These are phyloP conservation scores for Aphelinus atriplicis DNA, from an alignment of 1,140 invertebrate species.

Conservation along the genomic window DNA sequence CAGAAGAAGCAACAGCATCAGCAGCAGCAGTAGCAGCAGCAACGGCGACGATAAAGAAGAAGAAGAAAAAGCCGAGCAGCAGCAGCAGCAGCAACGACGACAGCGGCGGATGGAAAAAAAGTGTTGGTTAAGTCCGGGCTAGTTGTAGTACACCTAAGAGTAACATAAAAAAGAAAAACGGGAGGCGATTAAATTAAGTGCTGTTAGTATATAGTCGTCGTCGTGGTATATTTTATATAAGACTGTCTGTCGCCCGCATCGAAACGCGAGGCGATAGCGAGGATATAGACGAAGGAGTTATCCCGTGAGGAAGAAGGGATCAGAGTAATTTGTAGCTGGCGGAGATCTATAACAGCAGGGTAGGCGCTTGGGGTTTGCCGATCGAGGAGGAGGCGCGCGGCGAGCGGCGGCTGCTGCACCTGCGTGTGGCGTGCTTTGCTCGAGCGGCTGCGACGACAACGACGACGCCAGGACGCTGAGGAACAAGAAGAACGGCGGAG, in stretches of 20 bases:
- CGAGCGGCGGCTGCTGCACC: not conserved
- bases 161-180: too few relatives aligned
- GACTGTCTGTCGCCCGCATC: too few relatives aligned
- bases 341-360: not conserved
- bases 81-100: conserved; percentile 9
- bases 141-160: not conserved
- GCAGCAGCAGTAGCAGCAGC: too few relatives aligned
- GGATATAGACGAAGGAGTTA: too few relatives aligned
- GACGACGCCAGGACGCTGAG: too few relatives aligned
- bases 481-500: too few relatives aligned
- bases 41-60: not conserved
- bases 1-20: too few relatives aligned
- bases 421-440: not conserved
- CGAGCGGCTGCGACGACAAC: too few relatives aligned
- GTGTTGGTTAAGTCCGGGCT: conserved; percentile 39
- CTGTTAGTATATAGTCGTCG: too few relatives aligned
- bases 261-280: too few relatives aligned
- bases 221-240: too few relatives aligned
- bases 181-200: too few relatives aligned
- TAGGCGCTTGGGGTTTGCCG: not conserved
- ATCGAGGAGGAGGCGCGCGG: not conserved
- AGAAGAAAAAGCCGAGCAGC: not conserved
- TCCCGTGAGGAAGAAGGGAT: not conserved
- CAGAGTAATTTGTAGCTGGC: not conserved
- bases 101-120: conserved; percentile 36